phyloP scores from a whole-genome alignment of 37 sponge, comb jelly and placozoan species.

The Axinella damicornis region DNA sequence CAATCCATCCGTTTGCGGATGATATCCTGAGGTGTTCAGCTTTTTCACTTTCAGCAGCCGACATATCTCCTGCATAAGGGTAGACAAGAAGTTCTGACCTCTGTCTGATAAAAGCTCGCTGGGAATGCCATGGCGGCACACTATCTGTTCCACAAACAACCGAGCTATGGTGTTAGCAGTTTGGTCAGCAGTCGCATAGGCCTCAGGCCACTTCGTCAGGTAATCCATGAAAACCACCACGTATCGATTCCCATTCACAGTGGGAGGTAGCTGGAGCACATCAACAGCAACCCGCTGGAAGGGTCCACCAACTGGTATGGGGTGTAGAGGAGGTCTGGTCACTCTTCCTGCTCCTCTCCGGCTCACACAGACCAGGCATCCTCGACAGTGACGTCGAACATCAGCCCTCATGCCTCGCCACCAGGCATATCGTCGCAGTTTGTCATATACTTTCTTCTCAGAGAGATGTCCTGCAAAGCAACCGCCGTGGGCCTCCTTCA shows the following conservation, averaged over 20 bases:
- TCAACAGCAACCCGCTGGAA: constrained; percentile 60
- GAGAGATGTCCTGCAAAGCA: constrained; percentile 36
- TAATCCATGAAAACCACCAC: constrained; percentile 23
- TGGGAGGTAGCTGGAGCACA: constrained; percentile 46
- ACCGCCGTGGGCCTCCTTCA: constrained; percentile 26
- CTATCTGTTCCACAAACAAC: constrained; percentile 6
- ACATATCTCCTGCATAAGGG: too few relatives aligned
- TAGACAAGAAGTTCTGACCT: too few relatives aligned
- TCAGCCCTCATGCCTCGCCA: constrained; percentile 39
- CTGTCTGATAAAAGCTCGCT: constrained; percentile 4
- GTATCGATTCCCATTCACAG: constrained; percentile 21
- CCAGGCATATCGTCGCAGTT: constrained; percentile 16
- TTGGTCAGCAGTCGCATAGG: background rate
- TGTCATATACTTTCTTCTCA: constrained; percentile 1
- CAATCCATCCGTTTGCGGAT: too few relatives aligned
- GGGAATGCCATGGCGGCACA: constrained; percentile 22
- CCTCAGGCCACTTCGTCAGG: constrained; percentile 22
- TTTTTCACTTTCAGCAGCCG: too few relatives aligned
- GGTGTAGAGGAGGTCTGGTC: background rate
- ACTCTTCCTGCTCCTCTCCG: constrained; percentile 1
- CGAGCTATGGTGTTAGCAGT: constrained; percentile 6
- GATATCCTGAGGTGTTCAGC: too few relatives aligned
- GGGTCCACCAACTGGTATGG: constrained; percentile 25
- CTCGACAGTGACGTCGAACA: constrained; percentile 7
- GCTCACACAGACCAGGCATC: constrained; percentile 36